Evolutionary conservation across 2,888 invertebrate species (phyloP), one percentile per base, ranked within the genome.

Genomic region (Clanis bilineata): DNA sequence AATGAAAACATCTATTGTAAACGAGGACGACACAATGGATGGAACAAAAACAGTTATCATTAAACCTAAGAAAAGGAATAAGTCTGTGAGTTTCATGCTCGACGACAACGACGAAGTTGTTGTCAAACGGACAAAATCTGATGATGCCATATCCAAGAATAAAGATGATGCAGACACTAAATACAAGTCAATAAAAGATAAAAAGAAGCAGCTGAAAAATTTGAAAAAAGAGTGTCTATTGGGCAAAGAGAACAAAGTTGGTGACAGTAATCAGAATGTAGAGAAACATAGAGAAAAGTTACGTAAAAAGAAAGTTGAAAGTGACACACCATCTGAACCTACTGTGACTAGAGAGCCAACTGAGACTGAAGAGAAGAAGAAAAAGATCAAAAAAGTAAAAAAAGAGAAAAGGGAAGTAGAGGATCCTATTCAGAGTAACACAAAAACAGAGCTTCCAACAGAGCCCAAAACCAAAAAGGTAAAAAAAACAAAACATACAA

Each of bases 11-110:
- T 66, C 70, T 3, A 65, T 71, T 0, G 47, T 56, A 10, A 47
- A 54, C 6, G 62, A 63, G 18, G 77, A 79, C 41, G 71, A 75
- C 21, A 59, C 69, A 5, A 47, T 66, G 18, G 79, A 84, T 21
- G 67, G 62, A 23, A 57, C 72, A n/a, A 64, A 64, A 41, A 62
- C 62, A 7, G 64, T 60, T 25, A 21, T 47, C 3, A 39, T 57
- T 1, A 87, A 84, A 64, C 64, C 85, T 0, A 88, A 90, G 62
- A 90, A 90, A 64, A 79, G 90, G 39, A 88, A 86, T 60, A 90
- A 90, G 64, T 90, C 90, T 0, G 89, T 90, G 12, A 90, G 90
- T 64, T 88, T 90, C 60, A 80, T 87, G 80, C 71, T 88, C 0
- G 87, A 88, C 12, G 90, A 90, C 1, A 73, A 72, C 62, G 86